These are phyloP conservation scores for Diacarnus erythraeanus DNA, from an alignment of 37 sponge, comb jelly and placozoan genomes.

Conservation along the genomic window DNA sequence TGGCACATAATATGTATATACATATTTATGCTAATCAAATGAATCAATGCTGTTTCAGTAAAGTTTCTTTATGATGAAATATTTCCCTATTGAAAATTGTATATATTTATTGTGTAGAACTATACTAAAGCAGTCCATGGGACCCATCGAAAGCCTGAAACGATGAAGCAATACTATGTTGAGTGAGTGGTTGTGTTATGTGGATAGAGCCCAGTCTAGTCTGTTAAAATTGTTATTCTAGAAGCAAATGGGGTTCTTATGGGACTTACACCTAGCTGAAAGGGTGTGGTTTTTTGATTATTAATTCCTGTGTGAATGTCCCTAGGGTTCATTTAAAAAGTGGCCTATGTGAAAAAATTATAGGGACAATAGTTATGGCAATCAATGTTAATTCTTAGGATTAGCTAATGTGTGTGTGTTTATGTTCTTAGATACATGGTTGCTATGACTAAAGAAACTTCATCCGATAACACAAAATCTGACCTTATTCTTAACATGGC, in stretches of 20 bases:
- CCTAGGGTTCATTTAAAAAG: too few species aligned
- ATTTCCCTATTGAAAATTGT: not conserved
- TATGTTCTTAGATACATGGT: not conserved
- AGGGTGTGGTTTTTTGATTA: too few species aligned
- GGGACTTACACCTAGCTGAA: too few species aligned
- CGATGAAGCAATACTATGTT: conserved; percentile 42
- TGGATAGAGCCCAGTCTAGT: not conserved
- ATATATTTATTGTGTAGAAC: conserved; percentile 4
- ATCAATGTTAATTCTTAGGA: too few species aligned
- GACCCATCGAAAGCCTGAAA: conserved; percentile 38
- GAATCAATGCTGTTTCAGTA: too few species aligned
- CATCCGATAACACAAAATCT: not conserved
- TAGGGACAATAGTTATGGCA: too few species aligned
- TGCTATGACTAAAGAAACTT: not conserved
- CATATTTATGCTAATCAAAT: too few species aligned
- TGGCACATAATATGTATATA: too few species aligned
- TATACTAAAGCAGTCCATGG: conserved; percentile 47
- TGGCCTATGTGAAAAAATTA: too few species aligned
- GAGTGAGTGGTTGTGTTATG: conserved; percentile 10
- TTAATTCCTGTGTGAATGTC: too few species aligned
- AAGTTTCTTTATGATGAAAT: not conserved
- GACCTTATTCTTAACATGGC: conserved; percentile 24
- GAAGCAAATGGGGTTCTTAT: not conserved
- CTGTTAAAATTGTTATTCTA: not conserved
- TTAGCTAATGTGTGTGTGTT: not conserved